phyloP scores from a whole-genome alignment of 64 coral and sea anemone species.

The Montipora sp. region DNA sequence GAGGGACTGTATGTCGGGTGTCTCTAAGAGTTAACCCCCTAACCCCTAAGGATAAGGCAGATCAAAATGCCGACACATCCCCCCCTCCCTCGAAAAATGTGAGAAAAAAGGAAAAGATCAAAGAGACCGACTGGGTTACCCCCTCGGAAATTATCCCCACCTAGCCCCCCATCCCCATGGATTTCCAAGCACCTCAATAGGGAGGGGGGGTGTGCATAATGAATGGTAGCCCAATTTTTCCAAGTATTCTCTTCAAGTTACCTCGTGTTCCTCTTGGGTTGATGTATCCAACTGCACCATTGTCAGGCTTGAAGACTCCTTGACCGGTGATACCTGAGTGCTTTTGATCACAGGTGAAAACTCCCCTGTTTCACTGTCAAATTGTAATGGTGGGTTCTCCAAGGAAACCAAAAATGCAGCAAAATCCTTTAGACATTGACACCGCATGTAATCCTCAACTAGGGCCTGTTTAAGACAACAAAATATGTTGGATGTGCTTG shows the following conservation, averaged over 20 bases:
- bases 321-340: slow-evolving; percentile 29
- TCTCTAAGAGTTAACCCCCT: too few species aligned
- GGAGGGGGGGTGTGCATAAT: too few species aligned
- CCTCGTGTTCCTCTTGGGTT: slow-evolving; percentile 19
- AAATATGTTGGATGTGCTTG: background rate
- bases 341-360: slow-evolving; percentile 54
- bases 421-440: slow-evolving; percentile 38
- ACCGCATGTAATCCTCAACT: slow-evolving; percentile 47
- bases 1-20: too few species aligned
- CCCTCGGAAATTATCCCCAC: too few species aligned
- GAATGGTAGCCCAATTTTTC: too few species aligned
- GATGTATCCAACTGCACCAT: slow-evolving; percentile 44
- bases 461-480: slow-evolving; percentile 21
- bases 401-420: slow-evolving; percentile 45
- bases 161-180: too few species aligned
- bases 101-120: too few species aligned
- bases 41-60: too few species aligned
- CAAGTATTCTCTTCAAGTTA: background rate
- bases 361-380: slow-evolving; percentile 35
- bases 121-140: too few species aligned
- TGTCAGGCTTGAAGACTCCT: background rate
- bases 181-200: too few species aligned
- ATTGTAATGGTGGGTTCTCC: slow-evolving; percentile 43
- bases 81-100: too few species aligned
- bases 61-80: too few species aligned